phyloP scores from a whole-genome alignment of 2,797 vertebrate genomes.

The Enteromius treurensis region DNA sequence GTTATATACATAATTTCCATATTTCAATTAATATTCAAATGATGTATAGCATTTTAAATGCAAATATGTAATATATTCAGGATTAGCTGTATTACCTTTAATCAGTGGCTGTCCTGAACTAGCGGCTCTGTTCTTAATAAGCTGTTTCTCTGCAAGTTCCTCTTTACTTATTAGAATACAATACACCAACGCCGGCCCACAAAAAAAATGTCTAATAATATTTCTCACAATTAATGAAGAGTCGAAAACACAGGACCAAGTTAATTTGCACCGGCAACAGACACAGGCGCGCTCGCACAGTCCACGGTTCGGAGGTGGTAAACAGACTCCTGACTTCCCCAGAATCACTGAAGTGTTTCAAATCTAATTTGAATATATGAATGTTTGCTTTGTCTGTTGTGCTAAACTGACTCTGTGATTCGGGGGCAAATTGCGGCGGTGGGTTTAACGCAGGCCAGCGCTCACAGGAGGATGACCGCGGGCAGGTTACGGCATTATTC shows the following conservation, averaged over 20 bases:
- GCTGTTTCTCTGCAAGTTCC: constrained; percentile 76
- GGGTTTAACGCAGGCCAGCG: constrained; percentile 58
- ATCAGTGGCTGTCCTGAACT: constrained; percentile 73
- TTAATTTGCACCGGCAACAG: constrained; percentile 77
- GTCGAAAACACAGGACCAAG: constrained; percentile 72
- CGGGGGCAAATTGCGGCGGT: constrained; percentile 61
- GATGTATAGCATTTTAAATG: constrained; percentile 76
- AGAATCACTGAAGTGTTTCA: constrained; percentile 82
- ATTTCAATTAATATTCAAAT: constrained; percentile 84
- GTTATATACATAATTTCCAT: constrained; percentile 77
- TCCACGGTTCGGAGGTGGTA: constrained; percentile 49
- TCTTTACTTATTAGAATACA: constrained; percentile 82
- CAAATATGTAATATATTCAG: constrained; percentile 81
- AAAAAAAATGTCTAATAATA: constrained; percentile 78
- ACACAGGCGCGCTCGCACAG: constrained; percentile 62
- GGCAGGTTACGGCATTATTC: constrained; percentile 1
- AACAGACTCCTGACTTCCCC: constrained; percentile 59
- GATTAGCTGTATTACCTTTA: constrained; percentile 82
- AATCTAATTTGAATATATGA: constrained; percentile 87
- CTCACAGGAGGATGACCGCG: constrained; percentile 29
- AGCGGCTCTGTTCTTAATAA: constrained; percentile 80
- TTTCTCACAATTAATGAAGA: constrained; percentile 82
- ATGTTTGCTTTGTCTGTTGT: constrained; percentile 80
- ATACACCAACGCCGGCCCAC: constrained; percentile 68
- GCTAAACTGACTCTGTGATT: constrained; percentile 62